A percentile compares a stretch with the other conserved stretches of the same genome.
These are phyloP conservation scores for Salvator merianae DNA, from an alignment of 2,113 vertebrate genomes.

Conservation along the genomic window DNA sequence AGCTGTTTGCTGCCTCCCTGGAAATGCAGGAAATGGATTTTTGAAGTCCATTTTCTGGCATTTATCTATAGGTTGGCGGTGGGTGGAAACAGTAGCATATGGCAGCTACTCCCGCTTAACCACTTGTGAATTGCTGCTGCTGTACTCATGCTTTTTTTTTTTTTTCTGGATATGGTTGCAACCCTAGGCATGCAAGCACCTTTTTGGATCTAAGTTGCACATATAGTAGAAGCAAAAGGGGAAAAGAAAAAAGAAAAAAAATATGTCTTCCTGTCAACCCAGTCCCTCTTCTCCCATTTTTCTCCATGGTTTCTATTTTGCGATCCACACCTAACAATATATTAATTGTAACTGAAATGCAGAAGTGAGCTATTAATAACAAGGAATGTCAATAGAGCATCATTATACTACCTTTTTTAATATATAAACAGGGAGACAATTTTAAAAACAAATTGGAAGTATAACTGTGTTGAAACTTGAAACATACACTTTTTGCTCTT, in stretches of 20 bases:
- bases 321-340: neutral
- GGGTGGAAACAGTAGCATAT: too few relatives aligned
- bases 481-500: conserved; percentile 57
- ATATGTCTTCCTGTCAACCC: neutral
- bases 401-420: conserved; percentile 11
- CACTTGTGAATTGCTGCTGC: neutral
- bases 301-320: neutral
- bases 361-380: neutral
- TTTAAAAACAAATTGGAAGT: conserved; percentile 48
- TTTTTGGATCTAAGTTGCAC: neutral
- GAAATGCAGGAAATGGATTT: too few relatives aligned
- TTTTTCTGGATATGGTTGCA: too few relatives aligned
- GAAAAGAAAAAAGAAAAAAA: neutral
- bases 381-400: conserved; percentile 24
- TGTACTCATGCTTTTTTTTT: too few relatives aligned
- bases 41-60: too few relatives aligned
- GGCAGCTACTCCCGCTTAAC: neutral
- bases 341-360: conserved; percentile 29
- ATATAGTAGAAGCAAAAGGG: too few relatives aligned
- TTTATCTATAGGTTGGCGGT: too few relatives aligned
- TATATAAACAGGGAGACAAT: conserved; percentile 20
- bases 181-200: too few relatives aligned
- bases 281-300: neutral
- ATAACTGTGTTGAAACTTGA: conserved; percentile 49
- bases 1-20: too few relatives aligned